A percentile compares a stretch with the other conserved stretches of the same genome.
Conservation (phyloP, 2,888 invertebrate genomes). For the Orthosia gracilis region DNA sequence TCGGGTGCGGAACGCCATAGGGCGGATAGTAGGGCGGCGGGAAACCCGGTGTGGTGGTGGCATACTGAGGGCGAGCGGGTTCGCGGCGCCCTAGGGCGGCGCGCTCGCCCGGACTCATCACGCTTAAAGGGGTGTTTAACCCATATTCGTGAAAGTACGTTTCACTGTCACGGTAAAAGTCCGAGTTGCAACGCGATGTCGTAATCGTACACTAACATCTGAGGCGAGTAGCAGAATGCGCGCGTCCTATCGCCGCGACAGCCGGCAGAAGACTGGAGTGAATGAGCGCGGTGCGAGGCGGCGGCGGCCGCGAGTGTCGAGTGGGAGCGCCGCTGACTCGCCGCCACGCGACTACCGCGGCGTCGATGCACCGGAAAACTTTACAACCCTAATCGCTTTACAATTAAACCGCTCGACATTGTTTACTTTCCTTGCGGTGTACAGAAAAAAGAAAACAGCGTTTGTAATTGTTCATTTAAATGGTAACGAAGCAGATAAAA, state of each 20-base stretch:
- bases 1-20: conserved; percentile 91
- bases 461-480: conserved; percentile 61
- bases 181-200: conserved; percentile 85
- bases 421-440: conserved; percentile 85
- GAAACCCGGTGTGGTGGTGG: conserved; percentile 88
- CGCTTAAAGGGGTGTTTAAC: conserved; percentile 92
- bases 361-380: conserved; percentile 89
- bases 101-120: conserved; percentile 91
- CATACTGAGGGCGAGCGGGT: conserved; percentile 90
- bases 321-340: conserved; percentile 83
- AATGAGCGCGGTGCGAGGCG: conserved; percentile 86
- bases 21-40: conserved; percentile 90
- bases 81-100: conserved; percentile 90
- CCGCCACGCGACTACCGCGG: conserved; percentile 81
- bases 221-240: conserved; percentile 80
- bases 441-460: conserved; percentile 57
- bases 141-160: conserved; percentile 91
- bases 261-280: conserved; percentile 89
- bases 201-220: conserved; percentile 90
- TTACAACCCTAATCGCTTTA: conserved; percentile 88
- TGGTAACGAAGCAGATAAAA: conserved; percentile 58
- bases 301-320: conserved; percentile 82
- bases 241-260: conserved; percentile 86
- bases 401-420: conserved; percentile 85
- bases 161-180: conserved; percentile 90